Base-by-base conservation (phyloP, 2,113 vertebrate genomes). In the Tachysurus vachellii region DNA sequence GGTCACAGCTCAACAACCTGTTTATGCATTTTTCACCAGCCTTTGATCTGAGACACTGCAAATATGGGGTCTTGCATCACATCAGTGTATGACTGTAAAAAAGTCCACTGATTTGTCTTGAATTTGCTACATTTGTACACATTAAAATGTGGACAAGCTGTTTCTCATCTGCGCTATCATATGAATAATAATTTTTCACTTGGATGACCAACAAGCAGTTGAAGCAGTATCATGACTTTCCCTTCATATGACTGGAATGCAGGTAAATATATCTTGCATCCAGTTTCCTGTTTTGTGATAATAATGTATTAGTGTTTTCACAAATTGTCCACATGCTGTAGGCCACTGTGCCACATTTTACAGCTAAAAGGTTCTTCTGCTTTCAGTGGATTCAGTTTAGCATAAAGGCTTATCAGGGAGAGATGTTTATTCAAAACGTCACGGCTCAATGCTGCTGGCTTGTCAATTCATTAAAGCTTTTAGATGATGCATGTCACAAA, bases 41-140 rank as follows among this genome's bases (percentile, higher is more conserved):
- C 87, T 86, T 73, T 66, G 83, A 88, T 83, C 83, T 88, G 26
- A 77, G 50, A 82, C 84, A 70, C 36, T 76, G 50, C 61, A 70
- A 47, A 82, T 76, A 56, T 81, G 80, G 10, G 47, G 17, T 81
- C 56, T 77, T 81, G 14, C 62, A 68, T 86, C 53, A 81, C 5
- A n/a, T 31, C 81, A 47, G 56, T 85, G 81, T 28, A 31, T 57
- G 77, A 53, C 76, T 57, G 53, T 80, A 76, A 81, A 73, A 50
- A 61, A 64, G 54, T 70, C 42, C 0, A 2, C 13, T 87, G 56
- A 26, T 62, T 71, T 31, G n/a, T 61, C 14, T 19, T 50, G 6
- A 31, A 77, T 77, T 84, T 28, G 50, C 19, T 36, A 36, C 36
- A 50, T 50, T 9, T 50, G 47, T 9, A 50, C 47, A n/a, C 23